A percentile compares a stretch with the other conserved stretches of the same genome.
phyloP scores from a whole-genome alignment of 2,113 vertebrate species.

The Ptychochromis oligacanthus region DNA sequence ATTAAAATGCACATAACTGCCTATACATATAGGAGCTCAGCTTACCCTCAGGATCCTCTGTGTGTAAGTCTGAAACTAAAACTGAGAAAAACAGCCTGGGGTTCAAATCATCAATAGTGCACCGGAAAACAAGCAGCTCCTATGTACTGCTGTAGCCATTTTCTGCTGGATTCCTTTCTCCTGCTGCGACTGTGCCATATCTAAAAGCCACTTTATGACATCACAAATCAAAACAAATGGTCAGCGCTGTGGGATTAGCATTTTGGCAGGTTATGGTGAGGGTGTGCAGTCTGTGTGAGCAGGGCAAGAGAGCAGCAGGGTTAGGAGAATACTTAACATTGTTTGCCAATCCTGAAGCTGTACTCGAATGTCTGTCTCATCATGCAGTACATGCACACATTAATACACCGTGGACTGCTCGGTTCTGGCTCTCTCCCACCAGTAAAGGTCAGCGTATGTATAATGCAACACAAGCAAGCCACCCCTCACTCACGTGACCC shows the following conservation, averaged over 20 bases:
- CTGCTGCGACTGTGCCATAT: not conserved
- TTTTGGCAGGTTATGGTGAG: not conserved
- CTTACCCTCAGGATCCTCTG: not conserved
- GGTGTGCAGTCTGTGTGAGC: not conserved
- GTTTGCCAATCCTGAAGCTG: slow-evolving; percentile 51
- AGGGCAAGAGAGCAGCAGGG: not conserved
- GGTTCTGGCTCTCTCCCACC: slow-evolving; percentile 14
- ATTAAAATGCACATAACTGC: not conserved
- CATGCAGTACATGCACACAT: slow-evolving; percentile 5
- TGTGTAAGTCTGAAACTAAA: not conserved
- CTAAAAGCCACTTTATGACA: not conserved
- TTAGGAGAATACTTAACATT: slow-evolving; percentile 43
- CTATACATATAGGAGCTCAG: not conserved
- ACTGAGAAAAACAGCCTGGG: not conserved
- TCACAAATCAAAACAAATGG: not conserved
- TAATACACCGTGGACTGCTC: not conserved
- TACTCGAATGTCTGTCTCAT: slow-evolving; percentile 6
- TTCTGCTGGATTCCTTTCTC: not conserved
- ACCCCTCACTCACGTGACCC: slow-evolving; percentile 23
- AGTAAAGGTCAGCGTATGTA: slow-evolving; percentile 68
- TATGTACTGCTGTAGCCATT: not conserved
- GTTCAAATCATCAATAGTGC: not conserved
- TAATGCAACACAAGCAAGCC: slow-evolving; percentile 59
- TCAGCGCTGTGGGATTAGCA: not conserved
- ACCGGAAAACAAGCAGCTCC: not conserved